Evolutionary conservation across 1,140 invertebrate species (phyloP).

Genomic region (Leptopilina boulardi): DNA sequence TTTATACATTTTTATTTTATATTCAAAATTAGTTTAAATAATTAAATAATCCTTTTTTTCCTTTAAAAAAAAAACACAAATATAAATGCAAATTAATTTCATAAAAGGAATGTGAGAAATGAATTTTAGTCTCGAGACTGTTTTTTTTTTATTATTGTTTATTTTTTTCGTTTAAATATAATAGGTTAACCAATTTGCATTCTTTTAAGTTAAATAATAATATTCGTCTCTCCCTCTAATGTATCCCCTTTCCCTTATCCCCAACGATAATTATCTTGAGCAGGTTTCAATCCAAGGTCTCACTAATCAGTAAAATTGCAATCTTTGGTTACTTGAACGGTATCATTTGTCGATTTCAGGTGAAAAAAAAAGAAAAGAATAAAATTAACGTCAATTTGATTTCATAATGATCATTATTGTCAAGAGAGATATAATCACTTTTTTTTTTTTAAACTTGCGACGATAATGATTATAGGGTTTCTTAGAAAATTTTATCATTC

Average conservation of each 20-base stretch:
- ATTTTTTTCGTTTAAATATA: not conserved
- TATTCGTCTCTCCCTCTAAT: not conserved
- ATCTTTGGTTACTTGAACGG: constrained; percentile 23
- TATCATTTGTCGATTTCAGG: constrained; percentile 13
- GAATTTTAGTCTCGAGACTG: too few relatives aligned
- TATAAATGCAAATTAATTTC: too few relatives aligned
- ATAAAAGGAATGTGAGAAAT: too few relatives aligned
- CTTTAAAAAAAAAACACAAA: too few relatives aligned
- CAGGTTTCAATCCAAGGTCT: constrained; percentile 11
- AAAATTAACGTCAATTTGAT: not conserved
- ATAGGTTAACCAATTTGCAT: not conserved
- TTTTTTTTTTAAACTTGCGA: not conserved
- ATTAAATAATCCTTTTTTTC: too few relatives aligned
- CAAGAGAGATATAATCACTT: not conserved
- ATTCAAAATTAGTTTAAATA: too few relatives aligned
- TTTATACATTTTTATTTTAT: too few relatives aligned
- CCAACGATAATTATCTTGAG: not conserved
- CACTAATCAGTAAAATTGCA: constrained; percentile 30
- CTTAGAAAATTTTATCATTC: too few relatives aligned
- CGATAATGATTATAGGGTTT: not conserved
- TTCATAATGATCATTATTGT: not conserved
- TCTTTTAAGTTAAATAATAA: not conserved
- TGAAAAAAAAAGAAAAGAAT: not conserved
- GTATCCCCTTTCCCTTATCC: not conserved
- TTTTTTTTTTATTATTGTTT: not conserved